Conservation (phyloP, 2,888 invertebrate species). For the Meganola albula region DNA sequence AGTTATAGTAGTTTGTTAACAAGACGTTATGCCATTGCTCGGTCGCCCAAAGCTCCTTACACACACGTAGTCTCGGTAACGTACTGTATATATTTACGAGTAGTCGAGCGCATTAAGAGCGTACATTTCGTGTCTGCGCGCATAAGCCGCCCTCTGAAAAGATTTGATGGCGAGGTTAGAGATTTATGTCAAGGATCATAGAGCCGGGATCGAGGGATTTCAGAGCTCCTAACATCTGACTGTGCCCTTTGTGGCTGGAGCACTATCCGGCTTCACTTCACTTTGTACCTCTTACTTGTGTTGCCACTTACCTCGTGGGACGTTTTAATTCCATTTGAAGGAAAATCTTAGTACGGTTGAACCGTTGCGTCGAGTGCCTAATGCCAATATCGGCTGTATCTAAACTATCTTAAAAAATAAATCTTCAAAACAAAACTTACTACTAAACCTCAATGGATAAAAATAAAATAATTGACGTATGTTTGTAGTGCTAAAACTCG, state of each 20-base stretch:
- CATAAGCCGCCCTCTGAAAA: conserved; percentile 71
- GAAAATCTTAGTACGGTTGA: conserved; percentile 45
- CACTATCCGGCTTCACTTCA: conserved; percentile 72
- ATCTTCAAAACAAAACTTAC: no score
- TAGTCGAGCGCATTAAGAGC: conserved; percentile 64
- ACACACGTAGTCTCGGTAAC: conserved; percentile 18
- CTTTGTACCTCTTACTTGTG: conserved; percentile 68
- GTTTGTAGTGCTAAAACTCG: no score
- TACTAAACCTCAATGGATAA: no score
- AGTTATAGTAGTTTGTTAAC: no score
- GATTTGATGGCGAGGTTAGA: conserved; percentile 76
- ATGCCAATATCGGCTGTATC: no score
- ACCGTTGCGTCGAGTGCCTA: conserved; percentile 24
- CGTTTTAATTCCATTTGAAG: conserved; percentile 72
- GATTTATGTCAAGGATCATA: conserved; percentile 78
- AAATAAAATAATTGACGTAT: no score
- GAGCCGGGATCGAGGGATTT: conserved; percentile 71
- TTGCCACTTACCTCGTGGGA: conserved; percentile 69
- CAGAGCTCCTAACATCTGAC: conserved; percentile 70
- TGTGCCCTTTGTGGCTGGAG: conserved; percentile 74
- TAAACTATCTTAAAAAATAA: no score
- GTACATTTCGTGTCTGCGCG: conserved; percentile 62
- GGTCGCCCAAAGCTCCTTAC: conserved; percentile 11
- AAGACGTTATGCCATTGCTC: conserved; percentile 6
- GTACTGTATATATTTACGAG: conserved; percentile 34